A percentile compares a stretch with the other conserved stretches of the same genome.
phyloP scores from a whole-genome alignment of 2,113 vertebrate genomes.

The Takifugu bimaculatus region DNA sequence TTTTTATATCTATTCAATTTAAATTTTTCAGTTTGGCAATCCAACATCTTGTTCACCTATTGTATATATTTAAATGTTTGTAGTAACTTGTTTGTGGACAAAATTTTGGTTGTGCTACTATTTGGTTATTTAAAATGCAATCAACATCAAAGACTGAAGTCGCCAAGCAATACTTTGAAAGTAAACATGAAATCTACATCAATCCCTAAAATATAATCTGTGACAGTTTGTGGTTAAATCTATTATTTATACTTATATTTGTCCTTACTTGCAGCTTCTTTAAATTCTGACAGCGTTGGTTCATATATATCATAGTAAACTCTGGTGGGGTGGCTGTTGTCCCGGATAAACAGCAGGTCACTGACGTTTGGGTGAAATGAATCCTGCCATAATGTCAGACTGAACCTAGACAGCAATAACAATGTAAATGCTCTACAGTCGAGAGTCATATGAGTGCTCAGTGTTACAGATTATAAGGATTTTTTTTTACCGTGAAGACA shows the following conservation, averaged over 20 bases:
- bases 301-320: slow-evolving; percentile 86
- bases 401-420: slow-evolving; percentile 70
- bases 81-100: too few species aligned
- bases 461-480: background rate
- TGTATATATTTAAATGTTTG: too few species aligned
- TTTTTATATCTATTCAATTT: too few species aligned
- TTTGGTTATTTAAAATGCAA: too few species aligned
- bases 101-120: too few species aligned
- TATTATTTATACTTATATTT: background rate
- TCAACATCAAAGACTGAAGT: too few species aligned
- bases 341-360: slow-evolving; percentile 82
- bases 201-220: background rate
- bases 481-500: slow-evolving; percentile 75
- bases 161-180: too few species aligned
- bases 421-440: background rate
- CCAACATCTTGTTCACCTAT: too few species aligned
- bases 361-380: slow-evolving; percentile 67
- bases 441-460: background rate
- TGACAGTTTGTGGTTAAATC: background rate
- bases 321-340: slow-evolving; percentile 72
- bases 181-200: background rate
- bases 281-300: slow-evolving; percentile 78
- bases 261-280: slow-evolving; percentile 72
- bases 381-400: slow-evolving; percentile 83
- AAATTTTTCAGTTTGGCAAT: too few species aligned